phyloP scores from a whole-genome alignment of 2,797 vertebrate species.

The Sebastes goodei region DNA sequence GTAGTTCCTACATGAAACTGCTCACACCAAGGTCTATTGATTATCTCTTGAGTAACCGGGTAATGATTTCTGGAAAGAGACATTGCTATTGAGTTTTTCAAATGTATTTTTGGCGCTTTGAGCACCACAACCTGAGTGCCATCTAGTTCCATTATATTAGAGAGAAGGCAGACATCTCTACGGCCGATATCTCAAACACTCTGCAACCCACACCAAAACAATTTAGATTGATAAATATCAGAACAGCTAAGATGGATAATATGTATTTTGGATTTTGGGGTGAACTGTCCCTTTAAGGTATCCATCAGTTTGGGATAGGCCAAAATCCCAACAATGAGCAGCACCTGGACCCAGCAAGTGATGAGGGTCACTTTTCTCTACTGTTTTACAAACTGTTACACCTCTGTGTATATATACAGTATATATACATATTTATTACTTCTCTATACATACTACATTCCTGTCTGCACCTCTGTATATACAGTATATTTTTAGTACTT shows the following conservation, averaged over 20 bases:
- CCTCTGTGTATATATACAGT: too few species aligned
- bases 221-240: background rate
- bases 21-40: background rate
- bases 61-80: background rate
- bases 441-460: too few species aligned
- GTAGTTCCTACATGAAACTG: too few species aligned
- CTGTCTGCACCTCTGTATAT: too few species aligned
- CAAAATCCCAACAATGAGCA: background rate
- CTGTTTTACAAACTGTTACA: background rate
- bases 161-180: background rate
- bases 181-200: background rate
- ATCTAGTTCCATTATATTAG: background rate
- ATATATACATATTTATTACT: too few species aligned
- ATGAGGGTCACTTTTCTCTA: background rate
- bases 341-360: background rate
- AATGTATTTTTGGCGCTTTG: too few species aligned
- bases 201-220: background rate
- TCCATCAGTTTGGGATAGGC: background rate
- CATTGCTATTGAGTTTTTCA: background rate
- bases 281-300: background rate
- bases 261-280: background rate
- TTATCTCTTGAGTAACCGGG: background rate
- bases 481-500: too few species aligned
- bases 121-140: background rate
- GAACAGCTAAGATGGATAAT: background rate